Evolutionary conservation across 2,797 vertebrate genomes (phyloP).

Genomic region (Amblyopsis hoosieri): DNA sequence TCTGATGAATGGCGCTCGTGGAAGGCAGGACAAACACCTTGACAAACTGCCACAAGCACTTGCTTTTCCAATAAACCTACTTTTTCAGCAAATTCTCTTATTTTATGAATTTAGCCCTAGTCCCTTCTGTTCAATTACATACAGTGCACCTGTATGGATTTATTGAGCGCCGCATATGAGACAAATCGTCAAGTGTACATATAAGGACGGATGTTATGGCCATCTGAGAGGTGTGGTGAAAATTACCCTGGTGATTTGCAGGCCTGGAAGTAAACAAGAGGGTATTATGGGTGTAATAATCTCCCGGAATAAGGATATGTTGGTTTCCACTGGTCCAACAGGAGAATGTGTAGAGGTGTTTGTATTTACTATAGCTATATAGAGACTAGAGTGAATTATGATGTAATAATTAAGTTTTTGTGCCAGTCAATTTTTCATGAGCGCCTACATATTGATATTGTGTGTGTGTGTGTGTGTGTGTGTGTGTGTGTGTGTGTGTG

Average conservation of each 20-base stretch:
- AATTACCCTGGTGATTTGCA: slow-evolving; percentile 65
- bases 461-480: slow-evolving; percentile 21
- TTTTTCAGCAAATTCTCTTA: slow-evolving; percentile 47
- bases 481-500: slow-evolving; percentile 56
- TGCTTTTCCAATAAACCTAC: slow-evolving; percentile 46
- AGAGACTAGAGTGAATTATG: slow-evolving; percentile 21
- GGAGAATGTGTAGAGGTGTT: slow-evolving; percentile 20
- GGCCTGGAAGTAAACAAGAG: slow-evolving; percentile 68
- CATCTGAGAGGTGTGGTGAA: slow-evolving; percentile 50
- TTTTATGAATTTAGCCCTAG: slow-evolving; percentile 60
- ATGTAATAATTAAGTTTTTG: slow-evolving; percentile 46
- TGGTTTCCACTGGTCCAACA: slow-evolving; percentile 23
- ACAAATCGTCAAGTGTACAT: slow-evolving; percentile 74
- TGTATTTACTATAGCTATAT: slow-evolving; percentile 27
- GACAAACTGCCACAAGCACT: slow-evolving; percentile 24
- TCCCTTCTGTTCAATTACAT: slow-evolving; percentile 73
- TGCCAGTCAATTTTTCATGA: slow-evolving; percentile 25
- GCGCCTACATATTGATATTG: background rate
- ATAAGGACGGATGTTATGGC: slow-evolving; percentile 54
- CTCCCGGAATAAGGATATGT: slow-evolving; percentile 32
- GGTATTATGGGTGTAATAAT: slow-evolving; percentile 60
- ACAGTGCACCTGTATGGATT: slow-evolving; percentile 71
- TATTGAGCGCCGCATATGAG: slow-evolving; percentile 71
- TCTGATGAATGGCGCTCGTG: slow-evolving; percentile 61
- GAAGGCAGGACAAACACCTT: slow-evolving; percentile 30